phyloP scores from a whole-genome alignment of 2,888 invertebrate species.

The Priapulus caudatus region DNA sequence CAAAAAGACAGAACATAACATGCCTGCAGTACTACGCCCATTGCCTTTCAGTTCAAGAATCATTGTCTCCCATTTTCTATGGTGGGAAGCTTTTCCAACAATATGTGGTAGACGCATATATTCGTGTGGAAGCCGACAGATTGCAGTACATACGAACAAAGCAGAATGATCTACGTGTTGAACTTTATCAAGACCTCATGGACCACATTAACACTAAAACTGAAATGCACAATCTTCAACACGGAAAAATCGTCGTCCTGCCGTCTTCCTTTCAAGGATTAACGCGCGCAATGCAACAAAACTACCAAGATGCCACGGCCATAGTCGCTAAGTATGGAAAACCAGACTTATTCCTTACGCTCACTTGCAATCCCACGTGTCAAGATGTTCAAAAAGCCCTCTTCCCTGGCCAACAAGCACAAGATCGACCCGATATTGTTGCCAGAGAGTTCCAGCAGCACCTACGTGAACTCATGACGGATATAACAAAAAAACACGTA shows the following conservation, averaged over 20 bases:
- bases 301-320: slow-evolving; percentile 2
- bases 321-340: neutral
- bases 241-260: neutral
- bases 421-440: neutral
- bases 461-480: neutral
- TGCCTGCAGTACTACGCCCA: neutral
- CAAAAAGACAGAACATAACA: neutral
- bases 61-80: neutral
- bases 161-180: slow-evolving; percentile 4
- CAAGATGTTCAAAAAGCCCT: neutral
- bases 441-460: neutral
- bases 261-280: neutral
- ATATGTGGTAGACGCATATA: slow-evolving; percentile 1
- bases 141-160: neutral
- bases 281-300: neutral
- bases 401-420: neutral
- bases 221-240: neutral
- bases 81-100: slow-evolving; percentile 1
- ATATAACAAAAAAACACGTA: neutral
- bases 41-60: neutral
- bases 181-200: slow-evolving; percentile 1
- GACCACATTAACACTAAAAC: neutral
- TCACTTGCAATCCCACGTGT: neutral
- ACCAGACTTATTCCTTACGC: slow-evolving; percentile 2
- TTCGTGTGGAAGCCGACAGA: neutral